Percentiles rank a stretch among this genome's conserved stretches.
Evolutionary conservation across 1,140 invertebrate genomes (phyloP).

Genomic region (Rhyzopertha dominica): DNA sequence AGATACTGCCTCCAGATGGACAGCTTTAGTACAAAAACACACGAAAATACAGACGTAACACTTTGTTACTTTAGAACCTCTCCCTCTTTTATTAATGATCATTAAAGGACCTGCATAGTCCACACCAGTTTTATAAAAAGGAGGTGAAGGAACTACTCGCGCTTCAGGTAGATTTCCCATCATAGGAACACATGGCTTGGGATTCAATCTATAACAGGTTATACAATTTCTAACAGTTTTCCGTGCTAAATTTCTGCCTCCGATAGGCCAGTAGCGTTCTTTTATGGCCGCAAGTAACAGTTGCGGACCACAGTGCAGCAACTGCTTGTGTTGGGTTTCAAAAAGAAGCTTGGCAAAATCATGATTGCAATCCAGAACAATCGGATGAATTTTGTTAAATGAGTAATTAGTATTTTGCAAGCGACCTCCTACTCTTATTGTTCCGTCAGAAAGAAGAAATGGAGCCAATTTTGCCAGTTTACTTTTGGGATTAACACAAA

Average conservation of each 20-base stretch:
- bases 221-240: slow-evolving; percentile 17
- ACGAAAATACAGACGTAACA: slow-evolving; percentile 33
- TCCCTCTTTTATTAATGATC: slow-evolving; percentile 23
- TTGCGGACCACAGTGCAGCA: slow-evolving; percentile 33
- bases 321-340: slow-evolving; percentile 23
- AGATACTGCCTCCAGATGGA: slow-evolving; percentile 32
- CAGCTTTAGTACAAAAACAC: slow-evolving; percentile 30
- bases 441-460: slow-evolving; percentile 38
- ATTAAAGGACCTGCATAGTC: slow-evolving; percentile 5
- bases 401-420: too few relatives aligned
- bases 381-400: too few relatives aligned
- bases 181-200: background rate
- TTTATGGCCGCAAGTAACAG: slow-evolving; percentile 22
- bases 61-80: slow-evolving; percentile 22
- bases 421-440: slow-evolving; percentile 45
- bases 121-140: background rate
- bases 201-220: slow-evolving; percentile 11
- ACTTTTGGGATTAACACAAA: slow-evolving; percentile 3
- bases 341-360: slow-evolving; percentile 28
- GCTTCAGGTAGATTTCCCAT: slow-evolving; percentile 6
- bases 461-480: slow-evolving; percentile 35
- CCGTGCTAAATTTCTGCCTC: slow-evolving; percentile 21
- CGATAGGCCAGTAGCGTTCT: slow-evolving; percentile 30
- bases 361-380: too few relatives aligned
- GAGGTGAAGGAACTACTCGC: background rate